Conservation (phyloP, 1,140 invertebrate species). For the Drosophila virilis region DNA sequence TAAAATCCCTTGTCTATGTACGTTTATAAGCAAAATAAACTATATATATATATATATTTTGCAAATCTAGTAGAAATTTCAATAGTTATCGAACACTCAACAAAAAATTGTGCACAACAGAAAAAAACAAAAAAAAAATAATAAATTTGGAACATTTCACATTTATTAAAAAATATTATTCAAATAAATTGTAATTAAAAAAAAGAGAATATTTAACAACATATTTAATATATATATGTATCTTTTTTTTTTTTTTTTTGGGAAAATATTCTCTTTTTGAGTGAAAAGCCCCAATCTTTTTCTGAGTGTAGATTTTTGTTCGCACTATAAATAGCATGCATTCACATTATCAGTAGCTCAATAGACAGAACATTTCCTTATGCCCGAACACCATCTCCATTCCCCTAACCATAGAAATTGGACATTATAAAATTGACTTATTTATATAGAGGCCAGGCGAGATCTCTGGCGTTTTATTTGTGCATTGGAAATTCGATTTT, state of each 20-base stretch:
- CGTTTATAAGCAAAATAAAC: not conserved
- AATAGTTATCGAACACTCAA: slow-evolving; percentile 2
- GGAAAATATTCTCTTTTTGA: no score
- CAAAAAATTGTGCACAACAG: not conserved
- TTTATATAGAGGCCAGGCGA: slow-evolving; percentile 12
- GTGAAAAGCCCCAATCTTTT: not conserved
- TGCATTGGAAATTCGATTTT: slow-evolving; percentile 20
- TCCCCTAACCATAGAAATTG: not conserved
- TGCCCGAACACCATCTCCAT: not conserved
- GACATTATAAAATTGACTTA: slow-evolving; percentile 23
- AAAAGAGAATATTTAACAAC: no score
- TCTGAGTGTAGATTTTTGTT: not conserved
- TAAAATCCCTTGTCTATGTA: slow-evolving; percentile 36
- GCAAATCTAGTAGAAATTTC: slow-evolving; percentile 22
- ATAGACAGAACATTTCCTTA: slow-evolving; percentile 21
- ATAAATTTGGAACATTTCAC: not conserved
- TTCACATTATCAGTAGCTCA: slow-evolving; percentile 27
- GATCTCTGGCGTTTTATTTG: slow-evolving; percentile 19
- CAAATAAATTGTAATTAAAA: no score
- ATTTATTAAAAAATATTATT: no score
- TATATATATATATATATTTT: slow-evolving; percentile 6
- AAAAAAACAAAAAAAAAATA: not conserved
- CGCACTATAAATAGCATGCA: slow-evolving; percentile 28
- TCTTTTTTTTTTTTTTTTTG: no score
- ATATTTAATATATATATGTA: no score